Base-by-base conservation (phyloP, 2,888 invertebrate genomes). In the Myathropa florea region DNA sequence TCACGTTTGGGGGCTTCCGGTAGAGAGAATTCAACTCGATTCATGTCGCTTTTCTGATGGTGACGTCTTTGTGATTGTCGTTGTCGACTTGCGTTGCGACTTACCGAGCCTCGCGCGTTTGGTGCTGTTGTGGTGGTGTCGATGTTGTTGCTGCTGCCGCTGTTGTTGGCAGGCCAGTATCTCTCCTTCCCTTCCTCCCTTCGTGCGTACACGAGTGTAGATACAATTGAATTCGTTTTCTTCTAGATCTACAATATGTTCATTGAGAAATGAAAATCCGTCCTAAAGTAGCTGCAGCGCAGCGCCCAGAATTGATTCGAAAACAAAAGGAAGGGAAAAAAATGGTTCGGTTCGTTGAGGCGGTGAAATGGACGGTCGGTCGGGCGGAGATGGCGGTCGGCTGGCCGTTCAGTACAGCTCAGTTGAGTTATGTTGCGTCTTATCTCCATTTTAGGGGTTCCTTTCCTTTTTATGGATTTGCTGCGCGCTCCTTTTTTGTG, bases 401-500 rank as follows among this genome's bases (percentile, higher is more conserved):
- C 53, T 73, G 57, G 59, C 39, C 83, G 60, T 76, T 55, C 67
- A 80, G 71, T 77, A 72, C 67, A 76, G 72, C 81, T 81, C 46
- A 46, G 46, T 46, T 86, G 86, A 86, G 86, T 86, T 86, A 86
- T 86, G 86, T 86, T 86, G 86, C 86, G 83, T 86, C 86, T 86
- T 86, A 86, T 86, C 86, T 86, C 86, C 86, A 86, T 86, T 86
- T 86, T 86, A 86, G 86, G 86, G 86, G 86, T 86, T 86, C 86
- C 86, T 86, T 86, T 86, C 78, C 86, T 86, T 86, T 86, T 86
- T 86, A 86, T 86, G 86, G 86, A 86, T 86, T 86, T 83, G 86
- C 61, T 86, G 82, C 85, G 65, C 65, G 86, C 86, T 86, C 86
- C 86, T 86, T 86, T 86, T 86, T 83, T 83, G 82, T 86, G 82